phyloP scores from a whole-genome alignment of 2,113 vertebrate genomes.

The Rhineura floridana region DNA sequence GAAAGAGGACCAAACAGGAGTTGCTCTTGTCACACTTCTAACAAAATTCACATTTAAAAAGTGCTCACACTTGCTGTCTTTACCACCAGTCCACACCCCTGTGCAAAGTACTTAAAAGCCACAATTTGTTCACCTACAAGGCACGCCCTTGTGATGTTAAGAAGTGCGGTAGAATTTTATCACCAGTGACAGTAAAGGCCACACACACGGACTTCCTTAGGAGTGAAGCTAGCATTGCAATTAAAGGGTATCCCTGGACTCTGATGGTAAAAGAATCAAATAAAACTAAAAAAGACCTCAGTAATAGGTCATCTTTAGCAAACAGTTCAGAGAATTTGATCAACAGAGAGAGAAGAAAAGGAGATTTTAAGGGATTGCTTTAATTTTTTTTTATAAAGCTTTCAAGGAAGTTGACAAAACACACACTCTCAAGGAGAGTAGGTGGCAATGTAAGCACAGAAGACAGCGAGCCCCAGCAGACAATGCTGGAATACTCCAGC shows the following conservation, averaged over 20 bases:
- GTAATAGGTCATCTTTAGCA: constrained; percentile 46
- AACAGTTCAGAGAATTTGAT: constrained; percentile 49
- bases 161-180: not conserved
- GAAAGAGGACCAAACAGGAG: no score
- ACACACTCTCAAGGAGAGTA: constrained; percentile 41
- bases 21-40: no score
- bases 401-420: constrained; percentile 58
- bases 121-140: constrained; percentile 34
- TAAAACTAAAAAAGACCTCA: not conserved
- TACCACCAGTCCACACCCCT: not conserved
- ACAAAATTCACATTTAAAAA: not conserved
- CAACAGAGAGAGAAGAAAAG: not conserved
- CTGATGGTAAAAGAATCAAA: constrained; percentile 55
- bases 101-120: constrained; percentile 56
- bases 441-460: not conserved
- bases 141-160: not conserved
- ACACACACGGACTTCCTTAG: constrained; percentile 53
- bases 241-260: constrained; percentile 43
- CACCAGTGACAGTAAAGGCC: constrained; percentile 47
- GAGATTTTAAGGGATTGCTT: constrained; percentile 42
- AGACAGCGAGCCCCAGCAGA: constrained; percentile 26
- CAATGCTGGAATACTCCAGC: not conserved
- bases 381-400: constrained; percentile 26
- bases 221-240: constrained; percentile 44
- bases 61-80: not conserved